Base-by-base conservation (phyloP, 2,888 invertebrate genomes). In the Ochropleura leucogaster region DNA sequence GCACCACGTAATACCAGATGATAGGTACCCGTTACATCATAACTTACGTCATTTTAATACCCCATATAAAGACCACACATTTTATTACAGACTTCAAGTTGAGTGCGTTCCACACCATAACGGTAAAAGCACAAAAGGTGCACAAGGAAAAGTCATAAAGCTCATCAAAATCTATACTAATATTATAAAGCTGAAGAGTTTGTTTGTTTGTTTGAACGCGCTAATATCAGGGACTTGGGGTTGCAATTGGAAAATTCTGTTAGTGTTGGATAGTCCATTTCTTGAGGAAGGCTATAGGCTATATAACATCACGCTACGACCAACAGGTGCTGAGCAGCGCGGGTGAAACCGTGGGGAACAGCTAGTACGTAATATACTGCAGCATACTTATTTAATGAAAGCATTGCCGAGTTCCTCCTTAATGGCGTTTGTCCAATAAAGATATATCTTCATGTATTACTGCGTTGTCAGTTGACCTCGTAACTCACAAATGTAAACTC, bases 401-500 rank as follows among this genome's bases (percentile, higher is more conserved):
- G n/a, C 57, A 60, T 46, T 20, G 64, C 46, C n/a, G 8, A 70
- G n/a, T 44, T 67, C n/a, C 7, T 4, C 2, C 16, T 4, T 80
- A 74, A 77, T 66, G 80, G 42, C 49, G 10, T 64, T 40, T 47
- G 66, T 63, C 70, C 79, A 70, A 74, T 76, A 79, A 82, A 70
- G 44, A 82, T 82, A 68, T 57, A 79, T 82, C 74, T 74, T 68
- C 63, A 70, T 79, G 12, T 68, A 83, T 81, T 79, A 84, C 63
- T 65, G 65, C 71, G 65, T 47, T 74, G 79, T 84, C 79, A 82
- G 59, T 46, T 18, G 68, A 55, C 69, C 84, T 72, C 68, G 71
- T 84, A 82, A 82, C 64, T 74, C 74, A 20, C 14, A 30, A 20
- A 20, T 8, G 12, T 20, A 51, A 18, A 51, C 49, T 9, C 46